Base-by-base conservation (phyloP, 1,140 invertebrate species). In the Plectrocnemia conspersa region DNA sequence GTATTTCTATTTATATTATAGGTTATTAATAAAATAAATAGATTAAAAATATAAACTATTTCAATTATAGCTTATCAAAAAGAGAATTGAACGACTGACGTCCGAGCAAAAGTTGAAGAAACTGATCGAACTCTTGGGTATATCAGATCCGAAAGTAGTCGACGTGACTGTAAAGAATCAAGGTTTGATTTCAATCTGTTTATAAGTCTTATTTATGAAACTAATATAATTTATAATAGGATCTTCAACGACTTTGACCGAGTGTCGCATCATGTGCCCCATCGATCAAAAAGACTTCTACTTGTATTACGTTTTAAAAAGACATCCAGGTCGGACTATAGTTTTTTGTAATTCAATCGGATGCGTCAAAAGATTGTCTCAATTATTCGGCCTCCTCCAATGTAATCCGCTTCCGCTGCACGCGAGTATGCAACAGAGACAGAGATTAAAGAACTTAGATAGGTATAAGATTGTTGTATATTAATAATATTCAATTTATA, bases 301-400 rank as follows among this genome's bases (percentile, higher is more conserved):
- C 69, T 71, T 98, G 1, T 97, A 96, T 69, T 98, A 98, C 66
- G 91, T 98, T 61, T 66, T 97, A 11, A 79, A 84, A 58, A 78
- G 81, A 41, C 85, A 97, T 74, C 81, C 82, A 1, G 96, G 93
- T 0, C 74, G 93, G 52, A 97, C 93, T 2, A 79, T 99, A 23
- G 84, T 99, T n/a, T 99, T 98, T 75, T 93, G 91, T 64, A 98
- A 98, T 74, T 96, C 92, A 46, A 97, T 98, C 54, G 90, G 92
- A 49, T 93, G 92, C 72, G 89, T 98, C 0, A 84, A 81, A 69
- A 74, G 91, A 53, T 75, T 99, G 33, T 79, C 86, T 0, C 89
- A 87, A 49, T 69, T 99, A 15, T 85, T 99, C 27, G 79, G 75
- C 0, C 70, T 92, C 53, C 77, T 99, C 2, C 75, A 88, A 46